These are phyloP conservation scores for Callionymus lyra DNA, from an alignment of 2,113 vertebrate genomes.

Conservation along the genomic window DNA sequence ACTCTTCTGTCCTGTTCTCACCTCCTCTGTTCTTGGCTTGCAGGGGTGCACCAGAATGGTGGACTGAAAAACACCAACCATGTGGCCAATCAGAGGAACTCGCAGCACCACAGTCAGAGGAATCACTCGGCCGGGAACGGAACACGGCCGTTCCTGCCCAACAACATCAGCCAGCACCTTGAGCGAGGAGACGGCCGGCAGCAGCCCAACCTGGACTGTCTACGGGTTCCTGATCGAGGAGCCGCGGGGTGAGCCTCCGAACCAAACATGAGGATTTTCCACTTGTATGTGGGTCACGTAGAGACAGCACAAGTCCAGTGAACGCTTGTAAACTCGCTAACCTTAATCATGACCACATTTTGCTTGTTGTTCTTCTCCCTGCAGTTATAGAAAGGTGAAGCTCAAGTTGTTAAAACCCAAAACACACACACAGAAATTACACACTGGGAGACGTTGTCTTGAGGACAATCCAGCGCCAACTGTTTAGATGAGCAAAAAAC, in stretches of 20 bases:
- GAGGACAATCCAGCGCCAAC: no score
- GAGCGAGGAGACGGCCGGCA: conserved; percentile 65
- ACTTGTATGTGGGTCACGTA: no score
- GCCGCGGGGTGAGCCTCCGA: conserved; percentile 95
- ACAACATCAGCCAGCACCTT: conserved; percentile 55
- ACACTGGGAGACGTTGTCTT: no score
- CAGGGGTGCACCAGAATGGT: conserved; percentile 85
- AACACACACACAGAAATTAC: no score
- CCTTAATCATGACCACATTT: no score
- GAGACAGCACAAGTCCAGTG: no score
- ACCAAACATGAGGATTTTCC: no score
- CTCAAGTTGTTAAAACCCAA: no score
- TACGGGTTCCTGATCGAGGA: conserved; percentile 90
- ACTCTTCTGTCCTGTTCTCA: neutral
- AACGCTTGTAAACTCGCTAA: no score
- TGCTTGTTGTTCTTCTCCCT: no score
- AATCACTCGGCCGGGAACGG: conserved; percentile 56
- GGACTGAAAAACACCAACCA: conserved; percentile 65
- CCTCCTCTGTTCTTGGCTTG: neutral
- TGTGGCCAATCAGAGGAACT: conserved; percentile 56
- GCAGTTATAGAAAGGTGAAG: no score
- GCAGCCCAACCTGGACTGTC: conserved; percentile 81
- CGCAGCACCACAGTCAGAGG: conserved; percentile 65
- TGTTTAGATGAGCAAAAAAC: no score
- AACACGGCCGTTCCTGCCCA: conserved; percentile 74